Base-by-base conservation (phyloP, 2,797 vertebrate species). In the Mionectes olivaceus region DNA sequence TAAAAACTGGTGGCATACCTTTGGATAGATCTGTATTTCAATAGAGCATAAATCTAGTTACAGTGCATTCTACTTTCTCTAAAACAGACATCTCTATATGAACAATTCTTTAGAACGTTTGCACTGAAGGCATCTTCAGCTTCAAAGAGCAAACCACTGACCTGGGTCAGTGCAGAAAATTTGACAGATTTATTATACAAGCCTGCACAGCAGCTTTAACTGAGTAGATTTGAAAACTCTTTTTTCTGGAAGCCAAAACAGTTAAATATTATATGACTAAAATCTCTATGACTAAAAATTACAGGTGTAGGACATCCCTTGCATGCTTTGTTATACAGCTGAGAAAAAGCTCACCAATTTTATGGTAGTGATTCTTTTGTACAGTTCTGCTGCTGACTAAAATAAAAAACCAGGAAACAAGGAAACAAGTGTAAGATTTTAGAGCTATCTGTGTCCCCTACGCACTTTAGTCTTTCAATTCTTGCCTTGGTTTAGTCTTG, bases 171-270 rank as follows among this genome's bases (percentile, higher is more conserved):
- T 81, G 87, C 16, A 87, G 81, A 92, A 87, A 85, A 68, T 43
- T 7, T 64, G 76, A 95, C 93, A 65, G 76, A 94, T 96, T 94
- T 94, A 95, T 77, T 91, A 44, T n/a, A 76, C 39, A 81, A 83
- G 25, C 32, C 74, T 86, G 49, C 61, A 75, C 18, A 78, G 43
- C 85, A 93, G 57, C 53, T 83, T 81, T 71, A 55, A 64, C 43
- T 39, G 46, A 60, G 49, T 30, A 81, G 49, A 71, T 65, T 91
- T 74, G 53, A 76, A 92, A 90, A 41, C 35, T 71, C 46, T 56
- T 87, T 80, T 74, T 88, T 78, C 61, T 94, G 44, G 63, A 90
- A 91, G 74, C 55, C 43, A 83, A 89, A 89, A 83, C 60, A 76
- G 88, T 83, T 78, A 83, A 83, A 83, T 67, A 33, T 57, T 70